Evolutionary conservation across 2,888 invertebrate species (phyloP).

Genomic region (Cacoxenus indagator): DNA sequence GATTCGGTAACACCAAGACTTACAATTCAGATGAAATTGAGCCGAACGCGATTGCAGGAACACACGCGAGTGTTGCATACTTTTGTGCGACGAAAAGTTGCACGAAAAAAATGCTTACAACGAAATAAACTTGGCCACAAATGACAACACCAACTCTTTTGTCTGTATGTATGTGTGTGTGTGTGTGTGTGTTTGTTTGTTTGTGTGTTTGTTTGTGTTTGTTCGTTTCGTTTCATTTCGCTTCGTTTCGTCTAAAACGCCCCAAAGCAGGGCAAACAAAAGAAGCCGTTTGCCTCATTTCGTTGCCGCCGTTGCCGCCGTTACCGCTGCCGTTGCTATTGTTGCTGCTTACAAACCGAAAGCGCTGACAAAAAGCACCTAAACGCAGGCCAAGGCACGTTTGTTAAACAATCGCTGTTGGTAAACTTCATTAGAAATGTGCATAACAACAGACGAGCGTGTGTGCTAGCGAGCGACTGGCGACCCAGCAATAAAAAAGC

Average conservation of each 20-base stretch:
- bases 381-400: conserved; percentile 67
- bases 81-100: conserved; percentile 11
- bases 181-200: not conserved
- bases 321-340: too few species aligned
- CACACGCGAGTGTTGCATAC: not conserved
- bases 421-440: conserved; percentile 66
- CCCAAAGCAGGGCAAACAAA: conserved; percentile 16
- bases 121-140: conserved; percentile 35
- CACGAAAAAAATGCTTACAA: conserved; percentile 41
- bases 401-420: conserved; percentile 68
- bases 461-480: conserved; percentile 18
- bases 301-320: not conserved
- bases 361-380: conserved; percentile 60
- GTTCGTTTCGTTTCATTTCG: not conserved
- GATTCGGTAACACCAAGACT: too few species aligned
- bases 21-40: too few species aligned
- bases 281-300: not conserved
- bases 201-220: conserved; percentile 5
- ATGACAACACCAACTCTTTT: conserved; percentile 26
- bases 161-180: not conserved
- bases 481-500: conserved; percentile 2
- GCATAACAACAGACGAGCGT: conserved; percentile 33
- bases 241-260: conserved; percentile 7
- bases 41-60: too few species aligned
- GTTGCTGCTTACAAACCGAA: conserved; percentile 22